Evolutionary conservation across 2,888 invertebrate species (phyloP).

Genomic region (Melanotus villosus): DNA sequence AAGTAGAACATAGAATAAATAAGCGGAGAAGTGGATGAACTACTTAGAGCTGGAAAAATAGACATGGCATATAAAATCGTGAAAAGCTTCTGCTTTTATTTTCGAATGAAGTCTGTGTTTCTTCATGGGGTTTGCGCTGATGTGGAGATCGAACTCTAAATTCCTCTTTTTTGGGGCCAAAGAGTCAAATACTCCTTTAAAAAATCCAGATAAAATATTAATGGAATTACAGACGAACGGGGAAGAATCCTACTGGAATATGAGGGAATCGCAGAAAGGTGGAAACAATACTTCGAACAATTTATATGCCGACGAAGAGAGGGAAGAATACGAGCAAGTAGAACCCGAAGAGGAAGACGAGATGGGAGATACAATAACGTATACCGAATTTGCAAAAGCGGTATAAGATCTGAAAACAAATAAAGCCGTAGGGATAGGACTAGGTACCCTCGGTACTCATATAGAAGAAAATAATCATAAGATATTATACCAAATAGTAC

Average conservation of each 20-base stretch:
- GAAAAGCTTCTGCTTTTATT: background rate
- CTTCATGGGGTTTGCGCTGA: no score
- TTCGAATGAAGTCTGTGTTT: no score
- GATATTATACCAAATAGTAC: slow-evolving; percentile 11
- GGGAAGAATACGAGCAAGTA: slow-evolving; percentile 1
- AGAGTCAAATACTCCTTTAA: no score
- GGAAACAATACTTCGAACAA: background rate
- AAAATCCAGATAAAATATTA: no score
- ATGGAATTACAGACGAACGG: no score
- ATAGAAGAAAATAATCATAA: slow-evolving; percentile 1
- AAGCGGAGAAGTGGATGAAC: background rate
- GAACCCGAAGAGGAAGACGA: slow-evolving; percentile 16
- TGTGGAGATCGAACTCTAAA: no score
- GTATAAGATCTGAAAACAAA: slow-evolving; percentile 3
- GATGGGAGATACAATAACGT: background rate
- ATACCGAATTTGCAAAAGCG: slow-evolving; percentile 4
- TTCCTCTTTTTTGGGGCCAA: no score
- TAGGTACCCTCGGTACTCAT: background rate
- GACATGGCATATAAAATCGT: slow-evolving; percentile 9
- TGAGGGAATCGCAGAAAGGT: background rate
- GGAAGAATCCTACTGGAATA: no score
- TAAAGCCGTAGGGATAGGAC: slow-evolving; percentile 8
- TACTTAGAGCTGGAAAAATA: slow-evolving; percentile 5
- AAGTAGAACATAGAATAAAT: background rate
- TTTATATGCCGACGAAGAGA: background rate